These are phyloP conservation scores for Sinella curviseta DNA, from an alignment of 1,140 invertebrate species.

Conservation along the genomic window DNA sequence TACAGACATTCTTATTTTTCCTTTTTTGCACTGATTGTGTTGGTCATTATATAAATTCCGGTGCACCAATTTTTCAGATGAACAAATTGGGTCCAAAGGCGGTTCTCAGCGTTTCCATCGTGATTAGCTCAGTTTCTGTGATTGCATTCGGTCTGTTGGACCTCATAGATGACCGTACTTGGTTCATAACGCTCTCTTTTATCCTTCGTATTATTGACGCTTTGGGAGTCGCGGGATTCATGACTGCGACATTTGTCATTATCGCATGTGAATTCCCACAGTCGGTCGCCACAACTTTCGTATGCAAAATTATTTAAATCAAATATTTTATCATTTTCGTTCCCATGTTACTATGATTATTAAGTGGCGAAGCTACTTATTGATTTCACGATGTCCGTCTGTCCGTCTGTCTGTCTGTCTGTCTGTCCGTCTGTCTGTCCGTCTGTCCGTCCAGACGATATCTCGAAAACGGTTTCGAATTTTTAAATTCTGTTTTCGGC, in stretches of 20 bases:
- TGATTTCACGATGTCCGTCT: neutral
- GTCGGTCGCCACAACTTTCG: conserved; percentile 63
- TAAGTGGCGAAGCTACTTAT: too few species aligned
- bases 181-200: conserved; percentile 63
- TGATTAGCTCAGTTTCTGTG: conserved; percentile 53
- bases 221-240: conserved; percentile 61
- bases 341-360: too few species aligned
- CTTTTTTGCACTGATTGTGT: neutral
- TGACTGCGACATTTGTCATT: conserved; percentile 64
- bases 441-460: too few species aligned
- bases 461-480: too few species aligned
- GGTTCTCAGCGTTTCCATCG: conserved; percentile 60
- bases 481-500: too few species aligned
- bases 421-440: too few species aligned
- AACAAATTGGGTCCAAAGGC: neutral
- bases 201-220: conserved; percentile 62
- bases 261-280: conserved; percentile 62
- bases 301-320: neutral
- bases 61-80: neutral
- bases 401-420: too few species aligned
- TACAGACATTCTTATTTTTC: too few species aligned
- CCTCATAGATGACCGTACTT: conserved; percentile 55
- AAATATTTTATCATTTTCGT: neutral
- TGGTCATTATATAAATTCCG: neutral
- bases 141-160: conserved; percentile 59